Evolutionary conservation across 2,888 invertebrate species (phyloP), one percentile per base, ranked within the genome.

Genomic region (Macrosiphum euphorbiae): DNA sequence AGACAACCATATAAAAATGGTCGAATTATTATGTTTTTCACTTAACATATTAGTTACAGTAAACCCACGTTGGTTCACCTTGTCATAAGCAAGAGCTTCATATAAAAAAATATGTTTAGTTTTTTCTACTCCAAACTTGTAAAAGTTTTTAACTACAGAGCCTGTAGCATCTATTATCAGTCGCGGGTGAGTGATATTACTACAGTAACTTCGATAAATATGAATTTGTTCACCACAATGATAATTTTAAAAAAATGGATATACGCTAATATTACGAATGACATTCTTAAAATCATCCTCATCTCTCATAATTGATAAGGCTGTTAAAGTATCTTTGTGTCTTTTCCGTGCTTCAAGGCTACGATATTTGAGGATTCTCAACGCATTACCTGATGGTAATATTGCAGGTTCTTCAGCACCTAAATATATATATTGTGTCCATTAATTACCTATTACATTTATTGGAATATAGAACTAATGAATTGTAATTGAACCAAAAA

Each of bases 21-120:
- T 90, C 16, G 58, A 26, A 35, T 90, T 90, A 58, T 26, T 67
- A 44, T 90, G 90, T 35, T 90, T n/a, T 90, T 58, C 90, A 61
- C 28, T 61, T 24, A 90, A 26, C 58, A 90, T 90, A 90, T 90
- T 58, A 26, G 41, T 67, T n/a, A 90, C 52, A n/a, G 90, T 61
- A 44, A 67, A 61, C 16, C 61, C 28, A n/a, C 24, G 50, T 50
- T n/a, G 44, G 20, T 88, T 88, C 47, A 50, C 88, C 16, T 35
- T 35, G 35, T 85, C 41, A 1, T 85, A 85, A 41, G 41, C 85
- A 35, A 85, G 35, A 28, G 88, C 52, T 50, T 88, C 88, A 50
- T 88, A 88, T n/a, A 88, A 88, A 52, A 88, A 52, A 11, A 87
- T 87, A 50, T 50, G 88, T 88, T 88, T 47, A 47, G 47, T 88